These are phyloP conservation scores for Oreohelix idahoensis DNA, from an alignment of 1,140 invertebrate species.

Conservation along the genomic window DNA sequence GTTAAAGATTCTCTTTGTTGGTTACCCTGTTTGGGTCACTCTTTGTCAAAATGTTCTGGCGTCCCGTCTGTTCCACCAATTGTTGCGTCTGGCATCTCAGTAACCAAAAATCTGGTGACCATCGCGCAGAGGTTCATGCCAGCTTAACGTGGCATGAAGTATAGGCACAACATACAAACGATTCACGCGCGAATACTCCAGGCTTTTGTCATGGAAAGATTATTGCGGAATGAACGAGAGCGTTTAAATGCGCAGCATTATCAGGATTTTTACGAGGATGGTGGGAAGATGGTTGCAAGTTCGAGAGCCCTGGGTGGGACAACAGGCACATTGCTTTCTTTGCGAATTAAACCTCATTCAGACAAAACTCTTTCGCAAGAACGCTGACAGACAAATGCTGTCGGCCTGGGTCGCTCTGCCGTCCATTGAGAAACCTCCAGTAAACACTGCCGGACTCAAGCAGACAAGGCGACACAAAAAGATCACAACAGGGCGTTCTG, in stretches of 20 bases:
- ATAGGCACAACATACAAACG: background rate
- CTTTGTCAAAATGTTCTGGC: background rate
- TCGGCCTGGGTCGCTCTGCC: background rate
- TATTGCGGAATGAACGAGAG: background rate
- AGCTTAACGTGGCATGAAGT: background rate
- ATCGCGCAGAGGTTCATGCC: background rate
- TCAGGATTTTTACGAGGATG: background rate
- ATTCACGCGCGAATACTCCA: background rate
- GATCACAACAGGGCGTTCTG: background rate
- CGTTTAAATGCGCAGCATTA: background rate
- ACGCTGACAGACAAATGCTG: background rate
- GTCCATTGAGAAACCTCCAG: constrained; percentile 15
- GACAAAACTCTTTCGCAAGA: background rate
- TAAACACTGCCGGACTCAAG: constrained; percentile 3
- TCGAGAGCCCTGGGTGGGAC: background rate
- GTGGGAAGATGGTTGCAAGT: background rate
- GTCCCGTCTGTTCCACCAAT: background rate
- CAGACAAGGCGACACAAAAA: background rate
- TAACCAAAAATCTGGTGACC: background rate
- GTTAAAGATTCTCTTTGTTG: no score
- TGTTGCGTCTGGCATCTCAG: background rate
- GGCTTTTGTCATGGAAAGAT: background rate
- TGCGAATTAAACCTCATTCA: background rate
- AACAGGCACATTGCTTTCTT: background rate
- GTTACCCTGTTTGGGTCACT: background rate